Conservation (phyloP, 2,888 invertebrate species). For the Taphrorychus bicolor region DNA sequence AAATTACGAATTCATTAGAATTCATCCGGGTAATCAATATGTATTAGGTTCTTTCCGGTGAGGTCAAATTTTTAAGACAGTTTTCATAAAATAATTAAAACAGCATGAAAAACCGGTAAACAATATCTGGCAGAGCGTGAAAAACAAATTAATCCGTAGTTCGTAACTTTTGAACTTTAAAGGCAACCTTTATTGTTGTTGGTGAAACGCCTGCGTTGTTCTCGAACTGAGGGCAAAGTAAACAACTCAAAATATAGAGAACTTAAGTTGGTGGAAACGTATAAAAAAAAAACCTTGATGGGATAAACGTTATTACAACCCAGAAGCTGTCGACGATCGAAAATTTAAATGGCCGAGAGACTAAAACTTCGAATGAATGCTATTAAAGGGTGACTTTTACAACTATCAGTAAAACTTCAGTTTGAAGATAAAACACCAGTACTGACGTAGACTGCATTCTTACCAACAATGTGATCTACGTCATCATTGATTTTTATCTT, state of each 20-base stretch:
- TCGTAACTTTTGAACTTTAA: neutral
- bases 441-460: too few species aligned
- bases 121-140: neutral
- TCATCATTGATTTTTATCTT: too few species aligned
- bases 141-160: neutral
- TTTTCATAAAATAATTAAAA: neutral
- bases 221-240: neutral
- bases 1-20: neutral
- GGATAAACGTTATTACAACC: neutral
- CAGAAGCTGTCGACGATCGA: neutral
- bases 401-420: too few species aligned
- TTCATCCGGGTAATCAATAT: neutral
- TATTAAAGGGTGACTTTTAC: too few species aligned
- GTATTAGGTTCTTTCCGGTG: too few species aligned
- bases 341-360: too few species aligned
- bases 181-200: neutral
- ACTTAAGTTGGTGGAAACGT: neutral
- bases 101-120: neutral
- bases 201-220: neutral
- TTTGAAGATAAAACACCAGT: too few species aligned
- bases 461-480: too few species aligned
- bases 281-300: neutral
- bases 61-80: too few species aligned
- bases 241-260: neutral
- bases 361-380: too few species aligned